Percentiles rank a stretch among this genome's conserved stretches.
Evolutionary conservation across 2,113 vertebrate genomes (phyloP).

Genomic region (Morone chrysops): DNA sequence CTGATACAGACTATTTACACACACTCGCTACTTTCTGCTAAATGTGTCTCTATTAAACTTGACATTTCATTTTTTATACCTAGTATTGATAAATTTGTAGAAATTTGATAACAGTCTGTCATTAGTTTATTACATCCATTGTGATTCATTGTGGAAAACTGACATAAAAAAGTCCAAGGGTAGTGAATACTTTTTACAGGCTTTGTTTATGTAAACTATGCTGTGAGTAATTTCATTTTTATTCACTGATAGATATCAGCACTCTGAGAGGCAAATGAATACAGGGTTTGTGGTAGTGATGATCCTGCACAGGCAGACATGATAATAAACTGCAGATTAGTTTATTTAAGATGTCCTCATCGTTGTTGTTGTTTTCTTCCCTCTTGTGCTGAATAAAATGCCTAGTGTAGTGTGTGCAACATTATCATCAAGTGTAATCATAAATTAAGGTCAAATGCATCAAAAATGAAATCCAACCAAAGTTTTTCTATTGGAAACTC

Average conservation of each 20-base stretch:
- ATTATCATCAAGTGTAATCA: conserved; percentile 5
- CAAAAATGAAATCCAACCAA: conserved; percentile 18
- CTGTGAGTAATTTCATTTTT: not conserved
- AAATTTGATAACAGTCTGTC: not conserved
- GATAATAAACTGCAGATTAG: not conserved
- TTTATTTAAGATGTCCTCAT: not conserved
- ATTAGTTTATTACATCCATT: not conserved
- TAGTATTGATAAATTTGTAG: not conserved
- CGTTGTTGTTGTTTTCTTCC: not conserved
- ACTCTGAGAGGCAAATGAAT: not conserved
- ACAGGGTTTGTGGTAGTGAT: too few relatives aligned
- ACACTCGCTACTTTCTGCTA: not conserved
- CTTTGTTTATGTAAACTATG: not conserved
- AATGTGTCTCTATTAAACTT: not conserved
- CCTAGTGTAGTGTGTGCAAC: not conserved
- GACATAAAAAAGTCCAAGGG: not conserved
- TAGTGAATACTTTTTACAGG: not conserved
- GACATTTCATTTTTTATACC: not conserved
- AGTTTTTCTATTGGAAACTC: conserved; percentile 24
- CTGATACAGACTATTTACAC: not conserved
- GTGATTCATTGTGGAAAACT: not conserved
- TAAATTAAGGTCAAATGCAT: not conserved
- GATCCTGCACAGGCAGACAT: not conserved
- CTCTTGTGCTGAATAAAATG: not conserved
- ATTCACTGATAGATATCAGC: not conserved